Conservation (phyloP, 2,888 invertebrate species). For the Acanthopleura granulata region DNA sequence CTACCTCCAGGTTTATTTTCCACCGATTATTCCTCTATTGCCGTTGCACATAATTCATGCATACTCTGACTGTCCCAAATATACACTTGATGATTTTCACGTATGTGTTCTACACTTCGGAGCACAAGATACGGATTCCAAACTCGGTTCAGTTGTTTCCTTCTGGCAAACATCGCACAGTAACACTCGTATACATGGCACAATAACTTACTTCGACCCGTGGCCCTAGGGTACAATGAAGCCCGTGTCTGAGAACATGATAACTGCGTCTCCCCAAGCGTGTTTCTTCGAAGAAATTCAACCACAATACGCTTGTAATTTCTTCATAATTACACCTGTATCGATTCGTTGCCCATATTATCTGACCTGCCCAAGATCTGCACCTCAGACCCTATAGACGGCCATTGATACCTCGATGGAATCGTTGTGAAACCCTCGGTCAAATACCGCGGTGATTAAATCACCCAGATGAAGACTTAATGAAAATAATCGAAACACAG, state of each 20-base stretch:
- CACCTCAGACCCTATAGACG: neutral
- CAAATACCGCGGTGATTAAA: neutral
- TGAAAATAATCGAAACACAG: neutral
- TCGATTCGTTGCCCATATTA: neutral
- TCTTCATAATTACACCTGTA: conserved; percentile 6
- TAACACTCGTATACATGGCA: too few species aligned
- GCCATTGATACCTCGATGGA: neutral
- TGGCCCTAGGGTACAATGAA: neutral
- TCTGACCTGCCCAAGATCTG: neutral
- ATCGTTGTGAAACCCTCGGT: neutral
- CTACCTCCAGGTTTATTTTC: too few species aligned
- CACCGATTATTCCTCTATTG: too few species aligned
- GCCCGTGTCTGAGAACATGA: neutral
- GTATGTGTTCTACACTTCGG: neutral
- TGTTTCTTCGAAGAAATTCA: neutral
- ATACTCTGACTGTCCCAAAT: too few species aligned
- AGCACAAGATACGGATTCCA: neutral
- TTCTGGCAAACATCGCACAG: too few species aligned
- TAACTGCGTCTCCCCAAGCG: neutral
- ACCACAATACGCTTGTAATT: neutral
- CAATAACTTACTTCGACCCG: neutral
- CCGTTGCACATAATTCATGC: too few species aligned
- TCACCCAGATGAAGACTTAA: neutral
- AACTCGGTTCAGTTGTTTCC: neutral
- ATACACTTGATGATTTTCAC: neutral